phyloP scores from a whole-genome alignment of 2,113 vertebrate species.

The Terrapene triunguis region DNA sequence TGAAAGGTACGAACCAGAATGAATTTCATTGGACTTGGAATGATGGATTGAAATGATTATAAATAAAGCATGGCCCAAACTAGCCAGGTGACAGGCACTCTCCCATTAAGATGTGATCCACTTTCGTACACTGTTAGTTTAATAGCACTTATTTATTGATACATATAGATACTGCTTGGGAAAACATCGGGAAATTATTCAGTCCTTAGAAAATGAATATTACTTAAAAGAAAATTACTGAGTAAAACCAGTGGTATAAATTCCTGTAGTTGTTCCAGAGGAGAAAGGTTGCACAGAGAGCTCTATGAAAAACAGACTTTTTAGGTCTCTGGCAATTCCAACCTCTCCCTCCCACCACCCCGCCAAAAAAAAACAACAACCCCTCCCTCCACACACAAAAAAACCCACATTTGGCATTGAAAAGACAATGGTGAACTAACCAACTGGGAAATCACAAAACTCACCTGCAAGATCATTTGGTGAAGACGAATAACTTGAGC shows the following conservation, averaged over 20 bases:
- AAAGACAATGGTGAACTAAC: not conserved
- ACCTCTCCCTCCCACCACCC: too few relatives aligned
- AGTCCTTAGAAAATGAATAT: not conserved
- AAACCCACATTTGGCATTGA: too few relatives aligned
- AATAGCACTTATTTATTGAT: not conserved
- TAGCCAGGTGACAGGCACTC: not conserved
- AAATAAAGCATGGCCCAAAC: not conserved
- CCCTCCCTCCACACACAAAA: too few relatives aligned
- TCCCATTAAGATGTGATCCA: not conserved
- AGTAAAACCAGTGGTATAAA: not conserved
- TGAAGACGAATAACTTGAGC: not conserved
- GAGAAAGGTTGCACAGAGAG: not conserved
- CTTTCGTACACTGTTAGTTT: not conserved
- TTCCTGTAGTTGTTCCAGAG: not conserved
- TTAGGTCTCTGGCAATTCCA: not conserved
- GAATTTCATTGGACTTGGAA: not conserved
- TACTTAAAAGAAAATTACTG: too few relatives aligned
- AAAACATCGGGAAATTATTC: not conserved
- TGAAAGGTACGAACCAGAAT: not conserved
- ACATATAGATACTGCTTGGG: not conserved
- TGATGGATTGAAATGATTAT: not conserved
- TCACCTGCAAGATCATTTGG: constrained; percentile 60
- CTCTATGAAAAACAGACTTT: not conserved
- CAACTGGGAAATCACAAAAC: not conserved
- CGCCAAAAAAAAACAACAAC: too few relatives aligned